These are phyloP conservation scores for Malurus alboscapulatus DNA, from an alignment of 2,113 vertebrate species.

Conservation along the genomic window DNA sequence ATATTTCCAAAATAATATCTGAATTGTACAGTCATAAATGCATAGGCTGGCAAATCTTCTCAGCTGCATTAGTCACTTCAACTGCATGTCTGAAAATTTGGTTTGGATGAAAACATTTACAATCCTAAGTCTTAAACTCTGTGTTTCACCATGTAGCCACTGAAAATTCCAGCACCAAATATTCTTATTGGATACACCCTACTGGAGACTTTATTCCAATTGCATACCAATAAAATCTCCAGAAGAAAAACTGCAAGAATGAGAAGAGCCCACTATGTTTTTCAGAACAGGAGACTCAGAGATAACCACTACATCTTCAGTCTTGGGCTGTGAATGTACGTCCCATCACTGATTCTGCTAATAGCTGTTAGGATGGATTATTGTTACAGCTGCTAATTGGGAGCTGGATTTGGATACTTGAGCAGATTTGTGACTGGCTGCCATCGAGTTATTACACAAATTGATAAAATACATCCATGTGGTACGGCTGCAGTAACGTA, in stretches of 20 bases:
- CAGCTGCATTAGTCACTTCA: slow-evolving; percentile 6
- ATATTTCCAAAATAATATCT: slow-evolving; percentile 13
- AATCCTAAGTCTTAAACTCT: neutral
- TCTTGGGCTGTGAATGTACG: neutral
- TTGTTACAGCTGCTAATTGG: neutral
- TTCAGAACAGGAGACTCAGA: neutral
- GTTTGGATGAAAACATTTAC: neutral
- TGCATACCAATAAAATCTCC: neutral
- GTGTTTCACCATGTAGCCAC: neutral
- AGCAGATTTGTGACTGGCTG: neutral
- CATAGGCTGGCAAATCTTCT: slow-evolving; percentile 9
- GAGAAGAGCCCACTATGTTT: neutral
- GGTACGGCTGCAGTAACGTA: neutral
- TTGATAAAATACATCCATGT: neutral
- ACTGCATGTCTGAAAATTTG: neutral
- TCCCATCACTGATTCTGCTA: neutral
- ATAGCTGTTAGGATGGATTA: neutral
- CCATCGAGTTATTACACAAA: neutral
- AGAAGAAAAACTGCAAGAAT: neutral
- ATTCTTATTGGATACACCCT: neutral
- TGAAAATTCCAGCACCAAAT: neutral
- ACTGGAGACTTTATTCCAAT: neutral
- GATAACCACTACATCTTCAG: neutral
- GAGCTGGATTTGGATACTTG: neutral
- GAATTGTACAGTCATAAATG: neutral